Evolutionary conservation across 2,797 vertebrate genomes (phyloP), one percentile per base, ranked within the genome.

Genomic region (Neosilurus hyrtlii): DNA sequence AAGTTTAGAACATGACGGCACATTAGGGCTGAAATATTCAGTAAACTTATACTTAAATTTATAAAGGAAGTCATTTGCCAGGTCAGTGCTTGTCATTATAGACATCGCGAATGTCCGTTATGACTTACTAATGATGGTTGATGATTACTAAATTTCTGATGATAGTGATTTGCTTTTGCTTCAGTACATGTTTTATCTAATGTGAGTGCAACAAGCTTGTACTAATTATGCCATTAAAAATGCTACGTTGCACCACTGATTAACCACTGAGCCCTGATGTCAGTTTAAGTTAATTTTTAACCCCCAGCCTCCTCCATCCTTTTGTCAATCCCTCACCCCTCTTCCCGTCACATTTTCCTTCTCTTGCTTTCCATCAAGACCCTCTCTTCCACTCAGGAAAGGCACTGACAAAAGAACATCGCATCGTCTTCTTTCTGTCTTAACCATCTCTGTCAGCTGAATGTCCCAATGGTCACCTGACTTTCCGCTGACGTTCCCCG

Each of bases 91-190:
- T 89, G 88, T 87, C 90, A 89, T 93, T 92, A 91, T 87, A 89
- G 84, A 79, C 83, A 75, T 56, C 1, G 81, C 75, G 81, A 91
- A 90, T 90, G 88, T 87, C 79, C 86, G 84, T 89, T 90, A 90
- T 92, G 88, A 90, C 89, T 66, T 79, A 89, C 86, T 91, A 91
- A 94, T 92, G 90, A 89, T 83, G 88, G 87, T 87, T 85, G 79
- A 86, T 92, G 89, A 93, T 92, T 91, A 89, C 88, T 86, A 90
- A 92, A 93, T 93, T 92, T 92, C 89, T 70, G 73, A 91, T 90
- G 89, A 92, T 90, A 89, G 89, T 88, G 88, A 83, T 84, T 82
- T 82, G 81, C 82, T 85, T 90, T 90, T 89, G 88, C 86, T 87
- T 90, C 87, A 80, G 87, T 88, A 81, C 90, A 92, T 89, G 89